Evolutionary conservation across 2,888 invertebrate genomes (phyloP), one percentile per base, ranked within the genome.

Genomic region (Morinoia aosen): DNA sequence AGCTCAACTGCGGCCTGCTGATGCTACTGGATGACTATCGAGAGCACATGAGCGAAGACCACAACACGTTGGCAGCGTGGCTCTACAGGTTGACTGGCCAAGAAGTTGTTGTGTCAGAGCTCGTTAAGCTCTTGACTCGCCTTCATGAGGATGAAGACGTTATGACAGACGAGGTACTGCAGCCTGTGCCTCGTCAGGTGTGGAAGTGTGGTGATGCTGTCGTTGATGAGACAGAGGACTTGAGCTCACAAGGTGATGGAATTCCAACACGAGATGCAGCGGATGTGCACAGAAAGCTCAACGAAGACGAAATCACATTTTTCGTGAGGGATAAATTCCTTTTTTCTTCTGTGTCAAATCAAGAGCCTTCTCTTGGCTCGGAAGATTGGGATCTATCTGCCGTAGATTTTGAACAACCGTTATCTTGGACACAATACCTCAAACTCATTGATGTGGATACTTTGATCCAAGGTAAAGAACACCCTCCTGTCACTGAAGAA

Each of bases 11-110:
- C 57, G 93, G 95, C 95, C 58, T 96, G 93, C 57, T 96, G n/a
- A 88, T 96, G 58, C 94, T 96, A 16, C 94, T 96, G n/a, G 96
- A 96, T 95, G 96, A 96, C 56, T 93, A 96, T 39, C 91, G 96
- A 88, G 76, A 95, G 33, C 96, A 96, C 93, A 93, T 95, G 48
- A 95, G 95, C n/a, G 95, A 95, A 61, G 95, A 91, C 57, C 56
- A 95, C n/a, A 48, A 95, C 40, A 64, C 94, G 12, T 48, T 96
- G 39, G 93, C 90, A 16, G 14, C 8, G 14, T 96, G 96, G 96
- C 64, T 96, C 19, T 40, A 90, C 58, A 40, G 40, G n/a, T 95
- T 96, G 40, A 96, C 96, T 95, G 95, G 96, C 7, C 56, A 58
- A 4, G 76, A 95, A 48, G 94, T 95, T 88, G 95, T 95, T 90